Percentiles rank a stretch among this genome's conserved stretches.
phyloP scores from a whole-genome alignment of 2,113 vertebrate genomes.

The Pimephales promelas region DNA sequence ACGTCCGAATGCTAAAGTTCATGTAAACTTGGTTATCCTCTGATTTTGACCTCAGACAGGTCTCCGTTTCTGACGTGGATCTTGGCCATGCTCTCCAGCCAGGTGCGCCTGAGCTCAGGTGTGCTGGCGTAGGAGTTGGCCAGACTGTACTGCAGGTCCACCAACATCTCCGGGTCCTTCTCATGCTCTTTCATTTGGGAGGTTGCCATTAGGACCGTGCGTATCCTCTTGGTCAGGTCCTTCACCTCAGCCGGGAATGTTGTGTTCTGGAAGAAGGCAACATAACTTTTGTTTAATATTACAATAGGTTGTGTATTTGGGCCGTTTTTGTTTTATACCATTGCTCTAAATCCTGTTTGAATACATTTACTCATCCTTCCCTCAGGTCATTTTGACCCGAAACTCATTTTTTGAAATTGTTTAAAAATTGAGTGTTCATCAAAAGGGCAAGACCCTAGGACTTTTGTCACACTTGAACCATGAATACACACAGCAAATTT shows the following conservation, averaged over 20 bases:
- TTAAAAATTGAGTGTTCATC: no score
- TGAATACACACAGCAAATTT: no score
- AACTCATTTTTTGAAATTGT: no score
- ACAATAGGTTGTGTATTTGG: neutral
- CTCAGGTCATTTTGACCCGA: no score
- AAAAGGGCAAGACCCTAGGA: no score
- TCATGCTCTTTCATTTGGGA: slow-evolving; percentile 99
- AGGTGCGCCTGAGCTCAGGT: slow-evolving; percentile 92
- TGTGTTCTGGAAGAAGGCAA: slow-evolving; percentile 79
- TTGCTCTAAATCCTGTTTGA: no score
- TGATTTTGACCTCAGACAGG: slow-evolving; percentile 87
- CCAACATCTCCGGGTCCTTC: slow-evolving; percentile 97
- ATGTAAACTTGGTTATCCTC: no score
- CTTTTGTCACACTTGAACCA: no score
- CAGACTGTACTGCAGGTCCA: slow-evolving; percentile 96
- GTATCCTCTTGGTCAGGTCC: slow-evolving; percentile 94
- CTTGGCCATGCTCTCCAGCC: slow-evolving; percentile 99
- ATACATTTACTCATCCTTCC: no score
- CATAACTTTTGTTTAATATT: neutral
- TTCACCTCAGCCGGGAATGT: slow-evolving; percentile 96
- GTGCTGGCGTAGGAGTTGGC: slow-evolving; percentile 98
- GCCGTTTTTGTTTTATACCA: neutral
- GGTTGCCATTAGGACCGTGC: slow-evolving; percentile 97
- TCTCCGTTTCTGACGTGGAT: slow-evolving; percentile 95
- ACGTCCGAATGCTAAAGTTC: no score